These are phyloP conservation scores for Toxostoma redivivum DNA, from an alignment of 2,113 vertebrate genomes.

Conservation along the genomic window DNA sequence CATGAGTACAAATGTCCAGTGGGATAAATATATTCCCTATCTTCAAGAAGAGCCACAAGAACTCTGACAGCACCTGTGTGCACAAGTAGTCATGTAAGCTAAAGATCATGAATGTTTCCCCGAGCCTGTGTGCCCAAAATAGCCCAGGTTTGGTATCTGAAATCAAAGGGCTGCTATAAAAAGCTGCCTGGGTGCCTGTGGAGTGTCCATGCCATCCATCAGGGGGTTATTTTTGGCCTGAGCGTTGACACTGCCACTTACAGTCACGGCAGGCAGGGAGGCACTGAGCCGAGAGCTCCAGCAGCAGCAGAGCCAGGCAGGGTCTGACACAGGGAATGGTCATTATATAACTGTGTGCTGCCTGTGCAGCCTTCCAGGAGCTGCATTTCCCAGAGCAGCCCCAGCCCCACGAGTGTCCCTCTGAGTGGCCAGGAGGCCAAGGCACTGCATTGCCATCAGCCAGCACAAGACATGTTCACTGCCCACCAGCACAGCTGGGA, in stretches of 20 bases:
- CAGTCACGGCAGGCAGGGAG: conserved; percentile 37
- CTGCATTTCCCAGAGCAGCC: not conserved
- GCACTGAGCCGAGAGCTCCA: not conserved
- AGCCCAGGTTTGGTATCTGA: conserved; percentile 80
- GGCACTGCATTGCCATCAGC: not conserved
- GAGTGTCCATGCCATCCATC: conserved; percentile 74
- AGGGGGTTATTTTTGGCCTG: conserved; percentile 83
- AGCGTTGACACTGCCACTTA: conserved; percentile 83
- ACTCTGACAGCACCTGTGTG: conserved; percentile 3
- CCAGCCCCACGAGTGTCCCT: not conserved
- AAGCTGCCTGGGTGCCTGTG: conserved; percentile 76
- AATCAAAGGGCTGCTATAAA: conserved; percentile 90
- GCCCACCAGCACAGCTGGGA: not conserved
- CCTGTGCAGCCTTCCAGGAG: not conserved
- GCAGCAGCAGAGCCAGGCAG: not conserved
- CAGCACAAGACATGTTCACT: not conserved
- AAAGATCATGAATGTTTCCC: conserved; percentile 72
- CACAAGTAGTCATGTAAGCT: conserved; percentile 67
- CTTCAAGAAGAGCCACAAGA: not conserved
- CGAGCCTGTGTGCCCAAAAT: conserved; percentile 77
- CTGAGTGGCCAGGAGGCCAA: not conserved
- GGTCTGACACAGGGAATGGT: rapidly evolving
- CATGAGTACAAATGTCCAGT: not conserved
- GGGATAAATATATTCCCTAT: not conserved
- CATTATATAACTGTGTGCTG: not conserved